A percentile compares a stretch with the other conserved stretches of the same genome.
These are phyloP conservation scores for Acanthurus tractus DNA, from an alignment of 2,797 vertebrate species.

Conservation along the genomic window DNA sequence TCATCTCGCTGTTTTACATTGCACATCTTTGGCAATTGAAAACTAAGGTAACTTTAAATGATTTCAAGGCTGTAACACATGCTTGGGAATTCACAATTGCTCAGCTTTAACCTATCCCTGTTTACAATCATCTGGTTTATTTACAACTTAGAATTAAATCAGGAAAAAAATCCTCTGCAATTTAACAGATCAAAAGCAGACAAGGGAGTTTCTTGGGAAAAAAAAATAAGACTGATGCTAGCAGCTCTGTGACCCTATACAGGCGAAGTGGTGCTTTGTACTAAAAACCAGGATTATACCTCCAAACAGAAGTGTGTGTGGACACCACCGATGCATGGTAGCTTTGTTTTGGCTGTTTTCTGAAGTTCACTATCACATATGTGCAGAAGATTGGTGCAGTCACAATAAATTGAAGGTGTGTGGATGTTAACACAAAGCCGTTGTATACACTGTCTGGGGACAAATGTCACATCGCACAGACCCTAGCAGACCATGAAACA, in stretches of 20 bases:
- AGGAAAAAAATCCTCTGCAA: background rate
- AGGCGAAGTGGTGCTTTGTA: background rate
- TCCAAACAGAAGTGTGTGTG: too few relatives aligned
- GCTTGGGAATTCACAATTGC: background rate
- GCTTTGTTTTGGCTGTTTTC: too few relatives aligned
- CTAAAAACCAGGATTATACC: background rate
- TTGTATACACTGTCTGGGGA: too few relatives aligned
- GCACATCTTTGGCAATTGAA: slow-evolving; percentile 33
- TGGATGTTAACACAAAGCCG: too few relatives aligned
- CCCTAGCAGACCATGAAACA: too few relatives aligned
- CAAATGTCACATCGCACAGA: too few relatives aligned
- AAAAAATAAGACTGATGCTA: background rate
- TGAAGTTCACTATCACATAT: too few relatives aligned
- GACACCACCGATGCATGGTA: too few relatives aligned
- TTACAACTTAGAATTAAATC: background rate
- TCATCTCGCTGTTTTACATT: slow-evolving; percentile 39
- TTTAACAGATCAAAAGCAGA: slow-evolving; percentile 22
- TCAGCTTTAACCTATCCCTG: background rate
- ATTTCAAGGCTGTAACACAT: slow-evolving; percentile 2
- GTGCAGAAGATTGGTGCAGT: too few relatives aligned
- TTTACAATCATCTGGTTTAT: background rate
- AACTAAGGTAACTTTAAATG: slow-evolving; percentile 4
- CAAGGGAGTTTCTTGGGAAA: background rate
- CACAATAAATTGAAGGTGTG: too few relatives aligned
- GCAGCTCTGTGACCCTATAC: background rate